Base-by-base conservation (phyloP, 2,888 invertebrate genomes). In the Epicampocera succincta region DNA sequence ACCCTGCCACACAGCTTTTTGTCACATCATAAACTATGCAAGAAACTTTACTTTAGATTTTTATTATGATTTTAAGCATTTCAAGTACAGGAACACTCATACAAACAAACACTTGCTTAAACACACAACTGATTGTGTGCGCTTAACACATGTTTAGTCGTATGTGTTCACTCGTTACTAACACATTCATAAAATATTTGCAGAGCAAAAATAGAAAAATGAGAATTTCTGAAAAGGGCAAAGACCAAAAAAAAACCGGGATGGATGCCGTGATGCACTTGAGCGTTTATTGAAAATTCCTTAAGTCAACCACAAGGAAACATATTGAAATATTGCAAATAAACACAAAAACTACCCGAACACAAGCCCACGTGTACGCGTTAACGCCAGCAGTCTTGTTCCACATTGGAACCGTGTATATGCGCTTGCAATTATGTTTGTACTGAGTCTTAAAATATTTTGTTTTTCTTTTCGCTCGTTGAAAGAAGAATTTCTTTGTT, bases 251-350 rank as follows among this genome's bases (percentile, higher is more conserved):
- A 50, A 60, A 5, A 40, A 40, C 2, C 2, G 25, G 5, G 25
- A 25, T 25, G 25, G 40, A 46, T 42, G 61, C 52, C 15, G 61
- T 73, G 66, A 79, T 61, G 68, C 73, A 72, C 60, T 78, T 78
- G 21, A 78, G 52, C 78, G 73, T 69, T 82, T 82, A 78, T 78
- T 82, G 78, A 77, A 81, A 82, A 82, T 82, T 78, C 81, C 81
- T 77, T 78, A 69, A 74, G 77, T 78, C 74, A 82, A 66, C 74
- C 74, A 65, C 65, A 78, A 78, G 78, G 42, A 78, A 78, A 74
- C 58, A 74, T 78, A 74, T 82, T 74, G 38, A 71, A 78, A 65
- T 66, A 80, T 75, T 63, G n/a, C 29, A 63, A 44, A 38, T 13
- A 42, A 52, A 66, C 19, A 21, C 19, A 68, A 66, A n/a, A 42